Evolutionary conservation across 2,888 invertebrate genomes (phyloP).

Genomic region (Gymnosoma rotundatum): DNA sequence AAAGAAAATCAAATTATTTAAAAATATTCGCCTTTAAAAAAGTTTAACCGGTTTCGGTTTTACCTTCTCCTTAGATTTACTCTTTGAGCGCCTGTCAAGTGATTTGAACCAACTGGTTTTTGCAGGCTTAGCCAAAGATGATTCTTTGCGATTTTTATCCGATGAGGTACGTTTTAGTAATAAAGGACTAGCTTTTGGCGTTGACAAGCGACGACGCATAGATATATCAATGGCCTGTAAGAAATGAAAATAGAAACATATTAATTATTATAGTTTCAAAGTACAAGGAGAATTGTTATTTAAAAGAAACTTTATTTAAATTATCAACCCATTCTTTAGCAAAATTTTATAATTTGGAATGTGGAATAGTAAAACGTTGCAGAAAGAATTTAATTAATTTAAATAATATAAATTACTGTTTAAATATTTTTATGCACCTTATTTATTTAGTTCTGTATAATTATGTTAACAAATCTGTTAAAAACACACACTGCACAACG

Average conservation of each 20-base stretch:
- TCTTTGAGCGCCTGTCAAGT: slow-evolving; percentile 88
- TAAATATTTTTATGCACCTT: no score
- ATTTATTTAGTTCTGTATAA: no score
- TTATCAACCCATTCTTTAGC: no score
- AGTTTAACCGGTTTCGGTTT: background rate
- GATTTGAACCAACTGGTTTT: slow-evolving; percentile 91
- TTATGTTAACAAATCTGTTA: no score
- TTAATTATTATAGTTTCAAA: background rate
- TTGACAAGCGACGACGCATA: slow-evolving; percentile 88
- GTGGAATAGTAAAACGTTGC: no score
- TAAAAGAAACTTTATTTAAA: no score
- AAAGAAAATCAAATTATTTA: background rate
- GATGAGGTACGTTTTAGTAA: slow-evolving; percentile 85
- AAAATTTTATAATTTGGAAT: no score
- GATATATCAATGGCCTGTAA: slow-evolving; percentile 84
- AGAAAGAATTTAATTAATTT: no score
- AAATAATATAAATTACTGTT: no score
- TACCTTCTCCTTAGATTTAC: slow-evolving; percentile 83
- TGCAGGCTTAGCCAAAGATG: slow-evolving; percentile 83
- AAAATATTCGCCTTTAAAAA: background rate
- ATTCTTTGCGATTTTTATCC: slow-evolving; percentile 78
- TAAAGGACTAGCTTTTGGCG: slow-evolving; percentile 88
- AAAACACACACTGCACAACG: no score
- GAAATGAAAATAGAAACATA: background rate
- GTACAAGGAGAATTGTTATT: no score